Percentiles rank a stretch among this genome's conserved stretches.
These are phyloP conservation scores for Cerastis leucographa DNA, from an alignment of 2,888 invertebrate species.

Conservation along the genomic window DNA sequence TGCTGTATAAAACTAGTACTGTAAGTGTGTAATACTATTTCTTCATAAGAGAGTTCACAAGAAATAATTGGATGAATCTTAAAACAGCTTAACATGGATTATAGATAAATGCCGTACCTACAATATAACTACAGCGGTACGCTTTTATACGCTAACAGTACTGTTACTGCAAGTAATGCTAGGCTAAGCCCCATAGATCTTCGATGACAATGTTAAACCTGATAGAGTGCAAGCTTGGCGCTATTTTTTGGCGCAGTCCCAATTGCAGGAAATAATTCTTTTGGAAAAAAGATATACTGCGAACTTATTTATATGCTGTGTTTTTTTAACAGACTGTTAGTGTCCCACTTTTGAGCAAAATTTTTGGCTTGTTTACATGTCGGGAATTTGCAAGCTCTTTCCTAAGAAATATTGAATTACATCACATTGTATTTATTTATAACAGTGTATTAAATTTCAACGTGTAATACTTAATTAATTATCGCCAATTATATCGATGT, in stretches of 20 bases:
- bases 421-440: neutral
- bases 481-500: neutral
- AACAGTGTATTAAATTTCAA: neutral
- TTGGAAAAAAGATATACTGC: neutral
- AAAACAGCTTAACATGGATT: neutral
- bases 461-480: neutral
- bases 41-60: no score
- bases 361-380: neutral
- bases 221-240: conserved; percentile 28
- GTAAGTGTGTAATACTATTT: no score
- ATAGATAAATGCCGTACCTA: neutral
- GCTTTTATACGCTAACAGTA: neutral
- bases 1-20: neutral
- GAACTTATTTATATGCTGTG: neutral
- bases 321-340: neutral
- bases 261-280: conserved; percentile 18
- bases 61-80: no score
- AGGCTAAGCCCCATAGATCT: conserved; percentile 25
- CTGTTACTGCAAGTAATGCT: neutral
- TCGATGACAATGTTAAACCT: conserved; percentile 38
- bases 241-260: conserved; percentile 39
- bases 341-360: neutral
- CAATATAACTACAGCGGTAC: neutral
- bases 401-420: neutral
- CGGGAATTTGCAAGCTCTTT: neutral